Evolutionary conservation across 1,140 invertebrate genomes (phyloP).

Genomic region (Psilanteris sp.): DNA sequence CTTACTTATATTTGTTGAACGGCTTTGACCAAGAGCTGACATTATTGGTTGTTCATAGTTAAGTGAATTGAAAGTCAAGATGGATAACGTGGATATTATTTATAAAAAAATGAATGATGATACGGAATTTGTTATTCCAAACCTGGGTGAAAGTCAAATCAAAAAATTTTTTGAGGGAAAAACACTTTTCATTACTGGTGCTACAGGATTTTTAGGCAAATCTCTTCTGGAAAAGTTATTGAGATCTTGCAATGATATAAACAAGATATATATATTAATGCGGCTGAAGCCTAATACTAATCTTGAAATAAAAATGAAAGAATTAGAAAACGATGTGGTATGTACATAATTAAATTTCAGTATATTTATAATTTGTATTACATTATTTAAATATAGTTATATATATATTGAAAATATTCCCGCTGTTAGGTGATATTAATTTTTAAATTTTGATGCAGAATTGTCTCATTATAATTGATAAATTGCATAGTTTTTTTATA

Average conservation of each 20-base stretch:
- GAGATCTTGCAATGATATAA: constrained; percentile 81
- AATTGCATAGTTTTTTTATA: too few relatives aligned
- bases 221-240: constrained; percentile 84
- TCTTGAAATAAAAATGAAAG: constrained; percentile 69
- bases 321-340: constrained; percentile 67
- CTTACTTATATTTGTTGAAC: constrained; percentile 37
- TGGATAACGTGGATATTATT: constrained; percentile 59
- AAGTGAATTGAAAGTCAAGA: constrained; percentile 4
- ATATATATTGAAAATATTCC: too few relatives aligned
- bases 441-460: too few relatives aligned
- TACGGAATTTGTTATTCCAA: constrained; percentile 23
- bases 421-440: too few relatives aligned
- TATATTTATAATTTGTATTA: too few relatives aligned
- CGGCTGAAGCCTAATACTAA: constrained; percentile 79
- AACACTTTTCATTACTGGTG: constrained; percentile 60
- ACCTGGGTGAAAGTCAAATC: constrained; percentile 59
- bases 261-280: constrained; percentile 82
- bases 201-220: constrained; percentile 83
- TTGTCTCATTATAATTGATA: too few relatives aligned
- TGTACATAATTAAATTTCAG: constrained; percentile 2
- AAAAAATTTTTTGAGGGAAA: constrained; percentile 61
- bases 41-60: not conserved
- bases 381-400: too few relatives aligned
- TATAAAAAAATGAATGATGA: constrained; percentile 64
- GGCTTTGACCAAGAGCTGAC: constrained; percentile 1